Evolutionary conservation across 2,113 vertebrate species (phyloP), one percentile per base, ranked within the genome.

Genomic region (Labeo rohita): DNA sequence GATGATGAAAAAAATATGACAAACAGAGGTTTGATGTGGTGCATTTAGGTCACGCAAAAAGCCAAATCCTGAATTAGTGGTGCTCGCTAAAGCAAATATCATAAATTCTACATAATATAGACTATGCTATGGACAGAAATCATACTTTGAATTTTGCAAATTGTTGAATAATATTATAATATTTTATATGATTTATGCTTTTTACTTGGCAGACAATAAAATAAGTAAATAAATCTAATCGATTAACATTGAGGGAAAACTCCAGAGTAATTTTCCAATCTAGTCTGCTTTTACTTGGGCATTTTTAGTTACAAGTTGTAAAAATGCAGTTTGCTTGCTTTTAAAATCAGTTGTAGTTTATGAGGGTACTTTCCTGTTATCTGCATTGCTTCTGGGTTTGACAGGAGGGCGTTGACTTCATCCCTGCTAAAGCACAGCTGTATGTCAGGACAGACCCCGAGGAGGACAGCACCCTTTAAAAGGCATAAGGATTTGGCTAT

Each of bases 381-480:
- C 28, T 43, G 18, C 45, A 80, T 63, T 47, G n/a, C 73, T 36
- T 73, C 74, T 74, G 15, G 45, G 18, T 50, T 83, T 43, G 15
- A 34, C 39, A 47, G n/a, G n/a, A 63, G 21, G 39, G 6, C 66
- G 18, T 70, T 23, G 7, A 79, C 8, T n/a, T 18, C 49, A 28
- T 34, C 73, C 39, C 49, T 84, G 86, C 87, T 89, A 92, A 87
- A 83, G 50, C 87, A 87, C 80, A 87, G 89, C 87, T 89, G 88
- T 82, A 86, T 85, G 89, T 89, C 87, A 85, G 36, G 0, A 84
- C 73, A 83, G 80, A 18, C 28, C 87, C 82, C 39, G 8, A 79
- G 85, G 90, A 77, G 72, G 3, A 50, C 28, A 63, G 23, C 70
- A 47, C 77, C 21, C 63, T 83, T 76, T 43, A 80, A 66, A 85